phyloP scores from a whole-genome alignment of 2,113 vertebrate species.

The Marmota monax region DNA sequence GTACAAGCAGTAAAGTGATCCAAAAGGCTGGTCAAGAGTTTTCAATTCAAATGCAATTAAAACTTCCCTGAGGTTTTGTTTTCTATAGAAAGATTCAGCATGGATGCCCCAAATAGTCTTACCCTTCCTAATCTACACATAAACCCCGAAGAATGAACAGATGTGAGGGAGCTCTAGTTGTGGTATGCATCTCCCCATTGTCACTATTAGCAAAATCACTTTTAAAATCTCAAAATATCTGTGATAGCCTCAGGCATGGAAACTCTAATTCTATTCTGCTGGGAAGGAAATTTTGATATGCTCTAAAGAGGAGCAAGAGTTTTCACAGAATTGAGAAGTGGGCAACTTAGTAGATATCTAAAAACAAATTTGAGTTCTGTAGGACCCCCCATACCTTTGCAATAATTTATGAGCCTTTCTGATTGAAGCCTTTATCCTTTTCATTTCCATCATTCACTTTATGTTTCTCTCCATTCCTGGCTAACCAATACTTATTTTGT shows the following conservation, averaged over 20 bases:
- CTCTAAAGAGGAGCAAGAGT: not conserved
- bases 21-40: not conserved
- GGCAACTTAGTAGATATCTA: not conserved
- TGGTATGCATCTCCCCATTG: not conserved
- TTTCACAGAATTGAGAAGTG: not conserved
- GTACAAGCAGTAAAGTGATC: not conserved
- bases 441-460: not conserved
- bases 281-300: not conserved
- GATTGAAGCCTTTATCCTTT: not conserved
- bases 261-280: not conserved
- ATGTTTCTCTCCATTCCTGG: not conserved
- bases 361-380: not conserved
- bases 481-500: not conserved
- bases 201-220: not conserved
- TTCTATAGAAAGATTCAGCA: not conserved
- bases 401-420: not conserved
- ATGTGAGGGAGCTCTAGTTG: not conserved
- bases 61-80: not conserved
- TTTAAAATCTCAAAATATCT: conserved; percentile 7
- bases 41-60: not conserved
- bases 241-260: not conserved
- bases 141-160: not conserved
- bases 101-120: not conserved
- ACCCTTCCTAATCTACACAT: not conserved
- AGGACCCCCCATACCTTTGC: not conserved